Conservation (phyloP, 2,888 invertebrate genomes). For the Malthinus seriepunctatus region DNA sequence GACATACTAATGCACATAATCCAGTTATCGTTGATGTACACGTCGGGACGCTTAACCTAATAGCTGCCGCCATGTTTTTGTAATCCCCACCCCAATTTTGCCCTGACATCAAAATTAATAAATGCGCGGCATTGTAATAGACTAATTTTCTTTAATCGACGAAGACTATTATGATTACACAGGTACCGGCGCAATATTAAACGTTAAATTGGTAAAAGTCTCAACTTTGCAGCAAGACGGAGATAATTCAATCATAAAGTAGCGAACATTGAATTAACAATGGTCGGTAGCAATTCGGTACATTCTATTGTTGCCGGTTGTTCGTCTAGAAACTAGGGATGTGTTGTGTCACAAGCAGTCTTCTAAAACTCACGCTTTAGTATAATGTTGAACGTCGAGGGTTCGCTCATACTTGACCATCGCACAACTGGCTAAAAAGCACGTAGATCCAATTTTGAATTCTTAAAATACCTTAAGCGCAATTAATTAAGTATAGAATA, state of each 20-base stretch:
- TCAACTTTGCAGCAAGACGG: conserved; percentile 29
- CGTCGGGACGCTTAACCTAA: conserved; percentile 40
- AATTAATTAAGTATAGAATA: background rate
- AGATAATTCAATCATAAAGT: conserved; percentile 36
- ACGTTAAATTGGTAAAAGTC: conserved; percentile 31
- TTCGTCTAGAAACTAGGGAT: conserved; percentile 26
- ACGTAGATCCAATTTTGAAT: too few relatives aligned
- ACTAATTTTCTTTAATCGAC: conserved; percentile 36
- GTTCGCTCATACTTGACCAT: too few relatives aligned
- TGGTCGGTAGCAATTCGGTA: conserved; percentile 27
- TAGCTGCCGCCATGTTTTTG: conserved; percentile 40
- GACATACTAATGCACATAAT: conserved; percentile 51
- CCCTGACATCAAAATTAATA: conserved; percentile 36
- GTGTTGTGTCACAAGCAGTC: conserved; percentile 22
- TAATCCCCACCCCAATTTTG: conserved; percentile 32
- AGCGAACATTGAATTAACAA: conserved; percentile 31
- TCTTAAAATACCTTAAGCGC: too few relatives aligned
- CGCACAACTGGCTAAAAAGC: too few relatives aligned
- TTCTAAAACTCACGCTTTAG: conserved; percentile 10
- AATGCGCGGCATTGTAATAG: conserved; percentile 36
- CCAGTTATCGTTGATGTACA: conserved; percentile 42
- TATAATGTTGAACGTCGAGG: conserved; percentile 2
- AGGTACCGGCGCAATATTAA: conserved; percentile 33
- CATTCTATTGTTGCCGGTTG: conserved; percentile 28
- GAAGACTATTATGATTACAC: conserved; percentile 35